Evolutionary conservation across 2,797 vertebrate species (phyloP), one percentile per base, ranked within the genome.

Genomic region (Pseudomugil gertrudae): DNA sequence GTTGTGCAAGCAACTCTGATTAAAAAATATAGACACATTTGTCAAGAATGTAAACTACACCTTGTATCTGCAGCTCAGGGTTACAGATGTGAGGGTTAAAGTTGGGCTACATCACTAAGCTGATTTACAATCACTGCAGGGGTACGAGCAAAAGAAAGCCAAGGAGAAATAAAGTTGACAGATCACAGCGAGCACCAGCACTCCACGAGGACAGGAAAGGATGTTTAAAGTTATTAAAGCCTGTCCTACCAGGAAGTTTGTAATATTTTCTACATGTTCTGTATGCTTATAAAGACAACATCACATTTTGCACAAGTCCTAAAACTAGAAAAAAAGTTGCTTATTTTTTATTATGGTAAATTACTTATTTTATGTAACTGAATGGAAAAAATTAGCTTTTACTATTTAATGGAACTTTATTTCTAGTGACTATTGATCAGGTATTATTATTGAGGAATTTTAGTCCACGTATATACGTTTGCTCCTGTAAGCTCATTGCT

Each of bases 81-180:
- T 21, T 17, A 38, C 43, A 65, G 43, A 71, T 0, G 10, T 7
- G 23, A 23, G 70, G 69, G 82, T 84, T 80, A 85, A 86, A 71
- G 66, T 81, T 62, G 51, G 78, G 66, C 69, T 63, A 62, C 69
- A 70, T 80, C 63, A 76, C 68, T 60, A 33, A 76, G 40, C 63
- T 63, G 85, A 89, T 88, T n/a, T 89, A 89, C 58, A 40, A 67
- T 63, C 74, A 85, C 84, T 83, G 83, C 62, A 87, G 52, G 60
- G 50, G 66, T 53, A 77, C 78, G 9, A 57, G 69, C 55, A 47
- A 67, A 51, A 78, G 24, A 23, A 74, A 27, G 50, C 29, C 63
- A 36, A 53, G 47, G 47, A 62, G 35, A 32, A 60, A 50, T 73
- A n/a, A 74, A 36, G 50, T n/a, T n/a, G 70, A 70, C 40, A 57